phyloP scores from a whole-genome alignment of 2,888 invertebrate species.

The Limnephilus rhombicus region DNA sequence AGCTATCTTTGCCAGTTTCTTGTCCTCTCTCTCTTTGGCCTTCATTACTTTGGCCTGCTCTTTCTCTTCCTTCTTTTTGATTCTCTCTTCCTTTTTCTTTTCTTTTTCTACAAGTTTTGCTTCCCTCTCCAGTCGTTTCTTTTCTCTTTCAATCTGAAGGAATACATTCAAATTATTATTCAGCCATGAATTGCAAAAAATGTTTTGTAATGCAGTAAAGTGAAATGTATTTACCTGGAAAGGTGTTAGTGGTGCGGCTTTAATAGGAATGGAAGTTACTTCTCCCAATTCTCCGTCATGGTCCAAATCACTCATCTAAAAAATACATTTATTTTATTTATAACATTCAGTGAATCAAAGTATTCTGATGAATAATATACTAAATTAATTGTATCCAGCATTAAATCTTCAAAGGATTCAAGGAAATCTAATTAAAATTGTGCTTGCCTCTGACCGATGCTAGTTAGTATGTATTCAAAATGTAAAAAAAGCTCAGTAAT shows the following conservation, averaged over 20 bases:
- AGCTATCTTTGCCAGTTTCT: conserved; percentile 73
- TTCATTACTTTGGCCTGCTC: conserved; percentile 74
- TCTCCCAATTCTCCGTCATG: conserved; percentile 70
- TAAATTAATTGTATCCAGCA: no score
- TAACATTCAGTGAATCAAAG: not conserved
- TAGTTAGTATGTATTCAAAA: no score
- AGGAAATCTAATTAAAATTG: no score
- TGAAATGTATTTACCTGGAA: conserved; percentile 54
- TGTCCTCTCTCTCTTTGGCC: conserved; percentile 76
- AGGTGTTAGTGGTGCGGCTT: conserved; percentile 49
- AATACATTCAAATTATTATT: not conserved
- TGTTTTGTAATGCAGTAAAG: not conserved
- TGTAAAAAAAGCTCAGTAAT: no score
- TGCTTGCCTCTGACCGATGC: no score
- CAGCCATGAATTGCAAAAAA: not conserved
- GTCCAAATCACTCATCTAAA: conserved; percentile 68
- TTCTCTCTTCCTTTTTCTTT: conserved; percentile 73
- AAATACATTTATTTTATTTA: not conserved
- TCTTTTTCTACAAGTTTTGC: conserved; percentile 76
- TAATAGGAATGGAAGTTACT: conserved; percentile 65
- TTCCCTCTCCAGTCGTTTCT: conserved; percentile 77
- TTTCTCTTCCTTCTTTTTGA: conserved; percentile 77
- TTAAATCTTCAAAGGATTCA: no score
- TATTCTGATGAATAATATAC: no score
- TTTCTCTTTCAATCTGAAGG: conserved; percentile 74